Evolutionary conservation across 1,140 invertebrate species (phyloP).

Genomic region (Chlorops oryzae): DNA sequence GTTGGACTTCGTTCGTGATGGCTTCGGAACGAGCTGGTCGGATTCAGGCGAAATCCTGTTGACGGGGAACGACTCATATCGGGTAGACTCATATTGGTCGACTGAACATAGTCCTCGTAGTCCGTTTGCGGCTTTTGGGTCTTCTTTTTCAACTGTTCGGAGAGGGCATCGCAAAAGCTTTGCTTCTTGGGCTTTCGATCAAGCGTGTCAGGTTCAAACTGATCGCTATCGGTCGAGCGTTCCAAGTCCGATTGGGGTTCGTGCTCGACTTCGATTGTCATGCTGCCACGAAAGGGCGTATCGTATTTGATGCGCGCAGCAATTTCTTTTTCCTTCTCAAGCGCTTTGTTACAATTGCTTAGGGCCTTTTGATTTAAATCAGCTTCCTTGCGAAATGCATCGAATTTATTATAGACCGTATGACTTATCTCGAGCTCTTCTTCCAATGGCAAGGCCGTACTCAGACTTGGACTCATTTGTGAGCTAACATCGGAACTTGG

Average conservation of each 20-base stretch:
- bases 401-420: constrained; percentile 53
- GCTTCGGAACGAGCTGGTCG: constrained; percentile 38
- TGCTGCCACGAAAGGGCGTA: constrained; percentile 45
- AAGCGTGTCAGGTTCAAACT: constrained; percentile 76
- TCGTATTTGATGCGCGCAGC: constrained; percentile 45
- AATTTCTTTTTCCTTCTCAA: constrained; percentile 33
- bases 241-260: constrained; percentile 43
- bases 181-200: constrained; percentile 69
- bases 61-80: constrained; percentile 25
- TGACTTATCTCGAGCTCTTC: constrained; percentile 73
- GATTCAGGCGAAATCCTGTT: constrained; percentile 28
- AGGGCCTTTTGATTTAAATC: constrained; percentile 34
- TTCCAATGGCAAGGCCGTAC: constrained; percentile 64
- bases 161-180: constrained; percentile 46
- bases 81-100: constrained; percentile 18
- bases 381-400: constrained; percentile 42
- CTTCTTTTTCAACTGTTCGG: constrained; percentile 25
- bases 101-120: too few relatives aligned
- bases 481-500: constrained; percentile 60
- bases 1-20: constrained; percentile 5
- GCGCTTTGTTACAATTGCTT: constrained; percentile 15
- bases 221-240: constrained; percentile 51
- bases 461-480: constrained; percentile 62
- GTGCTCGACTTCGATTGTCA: constrained; percentile 67
- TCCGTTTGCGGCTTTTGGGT: background rate